Base-by-base conservation (phyloP, 2,888 invertebrate species). In the Orgyia antiqua region DNA sequence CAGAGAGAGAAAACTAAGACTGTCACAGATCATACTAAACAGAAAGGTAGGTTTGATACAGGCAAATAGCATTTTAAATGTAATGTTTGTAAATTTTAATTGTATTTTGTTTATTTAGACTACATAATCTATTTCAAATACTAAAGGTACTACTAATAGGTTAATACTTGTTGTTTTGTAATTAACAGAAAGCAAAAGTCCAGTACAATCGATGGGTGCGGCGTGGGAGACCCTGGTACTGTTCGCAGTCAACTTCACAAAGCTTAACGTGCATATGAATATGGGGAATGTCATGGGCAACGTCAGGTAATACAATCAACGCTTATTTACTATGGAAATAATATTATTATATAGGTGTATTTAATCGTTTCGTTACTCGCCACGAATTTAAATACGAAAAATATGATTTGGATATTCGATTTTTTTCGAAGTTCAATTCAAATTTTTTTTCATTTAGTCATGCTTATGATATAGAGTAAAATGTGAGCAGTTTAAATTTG, bases 241-340 rank as follows among this genome's bases (percentile, higher is more conserved):
- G 33, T 97, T 98, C 82, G 96, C 97, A 0, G 94, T 99, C 23
- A 98, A 98, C 86, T 96, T 99, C 72, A 96, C 97, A 25, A 93
- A 95, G 57, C 89, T 99, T 30, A 98, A 98, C 73, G 96, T 99
- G 6, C 96, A 97, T 67, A 98, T 99, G 94, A 99, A 99, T 76
- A 99, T 99, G 97, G 98, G 98, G 23, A 99, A 99, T 67, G 98
- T 99, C 0, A 99, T 99, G 97, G 99, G 99, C 8, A 98, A 98
- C 68, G 98, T 98, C 36, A 91, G 91, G 91, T 94, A 74, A 88
- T 5, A n/a, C n/a, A n/a, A n/a, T n/a, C n/a, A n/a, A n/a, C n/a
- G n/a, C 8, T 17, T 17, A 5, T 17, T 17, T 17, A 7, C 17
- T 17, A 17, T 17, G n/a, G n/a, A n/a, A n/a, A n/a, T n/a, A n/a